Conservation (phyloP, 2,888 invertebrate genomes). For the Acanthoscelides obtectus region DNA sequence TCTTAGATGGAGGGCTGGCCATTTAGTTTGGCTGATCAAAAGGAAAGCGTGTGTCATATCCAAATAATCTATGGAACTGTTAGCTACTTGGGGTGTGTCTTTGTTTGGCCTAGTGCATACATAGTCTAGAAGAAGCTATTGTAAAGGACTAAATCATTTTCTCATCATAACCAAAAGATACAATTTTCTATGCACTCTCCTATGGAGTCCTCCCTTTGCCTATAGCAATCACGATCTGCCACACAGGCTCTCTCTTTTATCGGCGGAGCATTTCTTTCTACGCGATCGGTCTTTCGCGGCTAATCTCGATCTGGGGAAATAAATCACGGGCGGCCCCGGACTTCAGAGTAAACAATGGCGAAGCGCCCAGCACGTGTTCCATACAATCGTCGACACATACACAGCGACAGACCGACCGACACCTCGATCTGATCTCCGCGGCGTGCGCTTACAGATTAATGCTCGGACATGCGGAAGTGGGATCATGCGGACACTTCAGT, state of each 20-base stretch:
- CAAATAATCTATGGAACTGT: no score
- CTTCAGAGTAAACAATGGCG: slow-evolving; percentile 1
- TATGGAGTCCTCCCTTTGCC: not conserved
- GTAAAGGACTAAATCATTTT: no score
- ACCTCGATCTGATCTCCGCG: not conserved
- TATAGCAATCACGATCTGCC: not conserved
- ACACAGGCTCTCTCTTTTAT: not conserved
- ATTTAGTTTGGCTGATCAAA: no score
- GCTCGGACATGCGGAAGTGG: not conserved
- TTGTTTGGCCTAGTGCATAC: no score
- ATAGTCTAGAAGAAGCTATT: no score
- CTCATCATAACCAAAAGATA: not conserved
- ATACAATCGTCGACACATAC: not conserved
- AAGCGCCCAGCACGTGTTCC: not conserved
- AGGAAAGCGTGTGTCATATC: no score
- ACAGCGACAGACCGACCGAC: not conserved
- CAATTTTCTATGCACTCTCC: not conserved
- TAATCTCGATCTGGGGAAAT: slow-evolving; percentile 21
- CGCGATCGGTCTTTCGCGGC: not conserved
- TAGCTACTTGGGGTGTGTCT: no score
- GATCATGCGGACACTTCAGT: no score
- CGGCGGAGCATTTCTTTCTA: not conserved
- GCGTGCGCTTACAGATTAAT: not conserved
- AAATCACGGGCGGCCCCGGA: slow-evolving; percentile 11
- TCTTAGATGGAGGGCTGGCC: no score